These are phyloP conservation scores for Clinocottus analis DNA, from an alignment of 2,113 vertebrate genomes.

Conservation along the genomic window DNA sequence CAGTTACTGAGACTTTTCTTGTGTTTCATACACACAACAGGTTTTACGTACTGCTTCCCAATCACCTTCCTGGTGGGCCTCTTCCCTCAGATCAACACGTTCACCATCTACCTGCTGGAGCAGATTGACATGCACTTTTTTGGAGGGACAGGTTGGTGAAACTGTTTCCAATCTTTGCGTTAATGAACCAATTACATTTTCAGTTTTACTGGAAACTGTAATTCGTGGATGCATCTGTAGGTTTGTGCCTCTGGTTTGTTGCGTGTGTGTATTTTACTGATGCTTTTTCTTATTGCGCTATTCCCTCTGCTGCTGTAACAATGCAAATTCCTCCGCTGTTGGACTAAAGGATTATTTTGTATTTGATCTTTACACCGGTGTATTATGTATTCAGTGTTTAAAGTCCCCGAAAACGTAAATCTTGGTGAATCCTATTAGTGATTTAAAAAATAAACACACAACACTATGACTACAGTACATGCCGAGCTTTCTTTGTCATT, in stretches of 20 bases:
- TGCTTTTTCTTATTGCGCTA: not conserved
- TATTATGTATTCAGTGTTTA: not conserved
- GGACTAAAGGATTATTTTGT: not conserved
- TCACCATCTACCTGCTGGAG: slow-evolving; percentile 93
- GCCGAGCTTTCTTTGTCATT: not conserved
- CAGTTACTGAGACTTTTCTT: not conserved
- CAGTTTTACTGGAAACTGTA: not conserved
- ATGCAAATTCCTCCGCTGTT: not conserved
- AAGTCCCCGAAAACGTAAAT: not conserved
- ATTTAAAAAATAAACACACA: not conserved
- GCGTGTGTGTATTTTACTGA: not conserved
- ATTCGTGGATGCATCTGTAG: not conserved
- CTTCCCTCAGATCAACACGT: slow-evolving; percentile 98
- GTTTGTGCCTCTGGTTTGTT: not conserved
- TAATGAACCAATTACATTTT: not conserved
- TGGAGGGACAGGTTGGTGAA: slow-evolving; percentile 92
- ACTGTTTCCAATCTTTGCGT: not conserved
- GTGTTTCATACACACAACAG: slow-evolving; percentile 73
- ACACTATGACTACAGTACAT: not conserved
- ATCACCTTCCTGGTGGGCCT: slow-evolving; percentile 94
- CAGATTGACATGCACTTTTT: slow-evolving; percentile 96
- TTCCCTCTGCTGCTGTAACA: not conserved
- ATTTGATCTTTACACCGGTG: not conserved
- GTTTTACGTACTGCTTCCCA: slow-evolving; percentile 94
- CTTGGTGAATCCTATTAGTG: not conserved